Evolutionary conservation across 2,888 invertebrate genomes (phyloP).

Genomic region (Drosophila colorata): DNA sequence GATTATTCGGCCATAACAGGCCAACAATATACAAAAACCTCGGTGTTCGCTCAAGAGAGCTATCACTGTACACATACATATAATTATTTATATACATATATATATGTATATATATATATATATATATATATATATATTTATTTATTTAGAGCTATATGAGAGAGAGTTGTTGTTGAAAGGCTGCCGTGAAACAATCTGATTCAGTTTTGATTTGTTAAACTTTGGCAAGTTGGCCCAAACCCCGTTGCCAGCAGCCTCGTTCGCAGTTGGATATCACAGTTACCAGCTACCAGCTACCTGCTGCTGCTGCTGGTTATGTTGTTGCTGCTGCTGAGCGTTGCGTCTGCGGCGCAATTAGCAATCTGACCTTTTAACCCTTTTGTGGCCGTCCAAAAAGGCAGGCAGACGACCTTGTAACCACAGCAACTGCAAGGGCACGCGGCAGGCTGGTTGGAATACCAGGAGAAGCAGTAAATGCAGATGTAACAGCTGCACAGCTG

Average conservation of each 20-base stretch:
- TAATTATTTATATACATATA: too few species aligned
- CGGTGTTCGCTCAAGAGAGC: background rate
- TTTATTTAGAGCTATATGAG: conserved; percentile 1
- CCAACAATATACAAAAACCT: too few species aligned
- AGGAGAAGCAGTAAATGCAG: conserved; percentile 4
- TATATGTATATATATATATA: background rate
- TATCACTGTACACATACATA: background rate
- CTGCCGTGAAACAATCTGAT: conserved; percentile 45
- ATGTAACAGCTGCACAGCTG: conserved; percentile 14
- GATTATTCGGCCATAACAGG: too few species aligned
- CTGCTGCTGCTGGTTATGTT: background rate
- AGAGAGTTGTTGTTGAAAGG: conserved; percentile 29
- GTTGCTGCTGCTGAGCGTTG: conserved; percentile 4
- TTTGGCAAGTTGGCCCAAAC: conserved; percentile 36
- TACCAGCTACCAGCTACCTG: conserved; percentile 1
- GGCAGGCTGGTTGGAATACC: background rate
- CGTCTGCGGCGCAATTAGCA: conserved; percentile 63
- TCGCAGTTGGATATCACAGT: conserved; percentile 4
- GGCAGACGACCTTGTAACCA: conserved; percentile 74
- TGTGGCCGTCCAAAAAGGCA: conserved; percentile 44
- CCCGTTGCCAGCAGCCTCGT: background rate
- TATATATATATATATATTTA: background rate
- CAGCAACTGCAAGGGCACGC: conserved; percentile 50
- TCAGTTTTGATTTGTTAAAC: conserved; percentile 65
- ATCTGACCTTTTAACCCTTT: conserved; percentile 76